Percentiles rank a stretch among this genome's conserved stretches.
Conservation (phyloP, 2,888 invertebrate genomes). For the Chymomyza fuscimana region DNA sequence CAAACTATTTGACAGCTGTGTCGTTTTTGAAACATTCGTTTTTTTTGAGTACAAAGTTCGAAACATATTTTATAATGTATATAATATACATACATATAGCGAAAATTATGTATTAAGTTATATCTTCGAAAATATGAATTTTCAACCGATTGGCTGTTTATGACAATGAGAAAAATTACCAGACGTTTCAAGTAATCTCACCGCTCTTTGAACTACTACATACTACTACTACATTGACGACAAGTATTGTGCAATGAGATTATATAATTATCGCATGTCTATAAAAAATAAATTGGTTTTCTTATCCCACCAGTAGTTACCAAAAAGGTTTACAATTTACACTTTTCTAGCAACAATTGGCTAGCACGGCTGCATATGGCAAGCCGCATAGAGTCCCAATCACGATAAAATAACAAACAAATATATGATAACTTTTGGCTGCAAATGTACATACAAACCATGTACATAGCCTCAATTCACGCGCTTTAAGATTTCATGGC, state of each 20-base stretch:
- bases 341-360: not conserved
- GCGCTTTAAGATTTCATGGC: not conserved
- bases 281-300: conserved; percentile 22
- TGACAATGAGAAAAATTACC: conserved; percentile 22
- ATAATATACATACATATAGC: conserved; percentile 6
- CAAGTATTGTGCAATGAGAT: conserved; percentile 33
- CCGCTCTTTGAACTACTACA: conserved; percentile 28
- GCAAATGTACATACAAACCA: conserved; percentile 30
- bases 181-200: not conserved
- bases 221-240: conserved; percentile 13
- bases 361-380: not conserved
- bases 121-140: conserved; percentile 10
- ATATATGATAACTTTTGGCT: conserved; percentile 50
- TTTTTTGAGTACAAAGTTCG: conserved; percentile 58
- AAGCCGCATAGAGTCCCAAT: conserved; percentile 18
- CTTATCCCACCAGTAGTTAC: not conserved
- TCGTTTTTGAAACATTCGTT: not conserved
- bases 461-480: not conserved
- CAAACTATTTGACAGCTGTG: not conserved
- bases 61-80: conserved; percentile 18
- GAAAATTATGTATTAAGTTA: conserved; percentile 3
- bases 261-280: conserved; percentile 53
- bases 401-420: conserved; percentile 62
- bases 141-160: conserved; percentile 19
- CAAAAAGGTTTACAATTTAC: too few relatives aligned